Conservation (phyloP, 1,140 invertebrate species). For the Drosophila grimshawi region DNA sequence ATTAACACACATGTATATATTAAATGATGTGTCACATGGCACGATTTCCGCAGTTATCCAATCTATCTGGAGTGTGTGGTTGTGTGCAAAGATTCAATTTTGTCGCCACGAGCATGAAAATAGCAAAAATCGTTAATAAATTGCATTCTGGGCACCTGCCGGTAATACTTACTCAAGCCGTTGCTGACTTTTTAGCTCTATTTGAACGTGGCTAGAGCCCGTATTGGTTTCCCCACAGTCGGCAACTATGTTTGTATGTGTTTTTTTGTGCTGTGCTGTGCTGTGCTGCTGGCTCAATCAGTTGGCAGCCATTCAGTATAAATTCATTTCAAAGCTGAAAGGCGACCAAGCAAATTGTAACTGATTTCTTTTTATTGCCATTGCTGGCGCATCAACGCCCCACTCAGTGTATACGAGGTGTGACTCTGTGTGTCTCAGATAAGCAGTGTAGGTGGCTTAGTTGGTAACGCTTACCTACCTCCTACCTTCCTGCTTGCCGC, state of each 20-base stretch:
- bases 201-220: conserved; percentile 17
- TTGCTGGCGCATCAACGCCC: conserved; percentile 51
- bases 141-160: conserved; percentile 62
- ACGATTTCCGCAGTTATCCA: conserved; percentile 20
- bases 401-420: conserved; percentile 6
- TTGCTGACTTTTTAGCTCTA: conserved; percentile 60
- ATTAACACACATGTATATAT: conserved; percentile 23
- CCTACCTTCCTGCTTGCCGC: background rate
- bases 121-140: conserved; percentile 81
- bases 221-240: conserved; percentile 35
- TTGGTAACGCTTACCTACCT: background rate
- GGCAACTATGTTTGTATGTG: background rate
- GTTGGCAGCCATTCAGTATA: conserved; percentile 64
- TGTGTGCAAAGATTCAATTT: conserved; percentile 62
- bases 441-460: conserved; percentile 32
- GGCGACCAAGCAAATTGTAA: conserved; percentile 62
- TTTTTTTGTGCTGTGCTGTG: conserved; percentile 22
- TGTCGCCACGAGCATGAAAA: conserved; percentile 59
- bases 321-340: conserved; percentile 68
- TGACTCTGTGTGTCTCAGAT: conserved; percentile 38
- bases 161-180: background rate
- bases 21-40: conserved; percentile 55
- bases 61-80: conserved; percentile 1
- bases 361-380: conserved; percentile 68
- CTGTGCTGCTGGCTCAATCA: conserved; percentile 24